Percentiles rank a stretch among this genome's conserved stretches.
phyloP scores from a whole-genome alignment of 2,797 vertebrate genomes.

The Pseudopleuronectes americanus region DNA sequence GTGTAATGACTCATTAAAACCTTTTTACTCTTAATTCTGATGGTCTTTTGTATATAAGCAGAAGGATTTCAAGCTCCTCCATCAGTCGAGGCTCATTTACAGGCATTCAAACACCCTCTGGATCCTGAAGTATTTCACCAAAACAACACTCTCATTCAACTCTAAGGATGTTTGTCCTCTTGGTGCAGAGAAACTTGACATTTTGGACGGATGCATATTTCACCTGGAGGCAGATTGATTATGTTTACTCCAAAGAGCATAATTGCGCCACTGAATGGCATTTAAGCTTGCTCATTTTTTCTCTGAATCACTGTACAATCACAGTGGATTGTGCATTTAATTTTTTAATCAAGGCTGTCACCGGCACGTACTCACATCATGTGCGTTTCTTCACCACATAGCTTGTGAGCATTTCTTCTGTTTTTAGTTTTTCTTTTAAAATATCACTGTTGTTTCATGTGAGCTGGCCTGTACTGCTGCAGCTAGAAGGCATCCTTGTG shows the following conservation, averaged over 20 bases:
- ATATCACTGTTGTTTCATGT: constrained; percentile 37
- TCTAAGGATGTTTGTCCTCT: constrained; percentile 9
- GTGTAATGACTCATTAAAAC: not conserved
- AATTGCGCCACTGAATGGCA: constrained; percentile 36
- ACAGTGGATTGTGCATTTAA: constrained; percentile 30
- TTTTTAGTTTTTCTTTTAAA: not conserved
- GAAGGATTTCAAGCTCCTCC: constrained; percentile 5
- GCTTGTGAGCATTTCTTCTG: not conserved
- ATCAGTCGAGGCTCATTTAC: too few species aligned
- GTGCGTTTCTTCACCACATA: not conserved
- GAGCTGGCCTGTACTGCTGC: constrained; percentile 6
- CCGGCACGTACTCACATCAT: constrained; percentile 2
- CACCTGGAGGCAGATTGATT: constrained; percentile 45
- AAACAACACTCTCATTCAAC: constrained; percentile 7
- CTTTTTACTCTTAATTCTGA: constrained; percentile 4
- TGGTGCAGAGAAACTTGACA: constrained; percentile 20
- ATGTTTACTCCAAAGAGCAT: constrained; percentile 37
- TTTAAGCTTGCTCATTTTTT: constrained; percentile 45
- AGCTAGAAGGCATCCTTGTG: constrained; percentile 9
- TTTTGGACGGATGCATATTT: constrained; percentile 14
- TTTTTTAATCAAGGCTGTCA: constrained; percentile 44
- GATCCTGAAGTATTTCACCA: too few species aligned
- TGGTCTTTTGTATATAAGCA: not conserved
- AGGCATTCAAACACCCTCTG: too few species aligned
- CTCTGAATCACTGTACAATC: constrained; percentile 46